Evolutionary conservation across 1,140 invertebrate genomes (phyloP).

Genomic region (Fopius arisanus): DNA sequence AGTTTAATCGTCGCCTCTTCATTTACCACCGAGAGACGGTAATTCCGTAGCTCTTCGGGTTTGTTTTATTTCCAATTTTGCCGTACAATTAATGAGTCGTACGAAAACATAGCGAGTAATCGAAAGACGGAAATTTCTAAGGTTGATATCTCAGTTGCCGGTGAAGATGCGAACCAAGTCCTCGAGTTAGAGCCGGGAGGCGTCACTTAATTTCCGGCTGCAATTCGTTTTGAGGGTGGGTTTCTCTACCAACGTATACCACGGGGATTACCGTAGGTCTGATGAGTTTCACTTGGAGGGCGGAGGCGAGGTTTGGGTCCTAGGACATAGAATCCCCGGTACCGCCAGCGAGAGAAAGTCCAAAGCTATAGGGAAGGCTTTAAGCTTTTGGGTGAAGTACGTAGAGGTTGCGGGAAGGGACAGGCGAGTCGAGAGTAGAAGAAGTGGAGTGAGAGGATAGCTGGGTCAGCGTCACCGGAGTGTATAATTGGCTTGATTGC

Average conservation of each 20-base stretch:
- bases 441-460: slow-evolving; percentile 42
- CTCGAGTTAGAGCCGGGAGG: slow-evolving; percentile 4
- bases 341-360: not conserved
- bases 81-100: slow-evolving; percentile 26
- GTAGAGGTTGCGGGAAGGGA: slow-evolving; percentile 26
- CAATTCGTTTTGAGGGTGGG: slow-evolving; percentile 55
- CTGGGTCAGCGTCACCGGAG: slow-evolving; percentile 61
- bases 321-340: not conserved
- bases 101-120: not conserved
- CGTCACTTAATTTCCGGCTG: slow-evolving; percentile 52
- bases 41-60: slow-evolving; percentile 18
- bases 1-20: slow-evolving; percentile 46
- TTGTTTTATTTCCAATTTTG: slow-evolving; percentile 20
- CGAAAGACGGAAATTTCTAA: slow-evolving; percentile 20
- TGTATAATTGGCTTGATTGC: slow-evolving; percentile 66
- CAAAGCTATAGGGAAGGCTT: slow-evolving; percentile 35
- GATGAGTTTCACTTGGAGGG: slow-evolving; percentile 55
- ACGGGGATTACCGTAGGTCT: slow-evolving; percentile 59
- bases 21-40: not conserved
- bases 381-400: slow-evolving; percentile 49
- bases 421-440: slow-evolving; percentile 34
- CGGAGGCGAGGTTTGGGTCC: slow-evolving; percentile 42
- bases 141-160: not conserved
- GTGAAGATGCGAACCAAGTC: slow-evolving; percentile 17
- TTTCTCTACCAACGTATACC: slow-evolving; percentile 34